Base-by-base conservation (phyloP, 2,113 vertebrate species). In the Larimichthys crocea region DNA sequence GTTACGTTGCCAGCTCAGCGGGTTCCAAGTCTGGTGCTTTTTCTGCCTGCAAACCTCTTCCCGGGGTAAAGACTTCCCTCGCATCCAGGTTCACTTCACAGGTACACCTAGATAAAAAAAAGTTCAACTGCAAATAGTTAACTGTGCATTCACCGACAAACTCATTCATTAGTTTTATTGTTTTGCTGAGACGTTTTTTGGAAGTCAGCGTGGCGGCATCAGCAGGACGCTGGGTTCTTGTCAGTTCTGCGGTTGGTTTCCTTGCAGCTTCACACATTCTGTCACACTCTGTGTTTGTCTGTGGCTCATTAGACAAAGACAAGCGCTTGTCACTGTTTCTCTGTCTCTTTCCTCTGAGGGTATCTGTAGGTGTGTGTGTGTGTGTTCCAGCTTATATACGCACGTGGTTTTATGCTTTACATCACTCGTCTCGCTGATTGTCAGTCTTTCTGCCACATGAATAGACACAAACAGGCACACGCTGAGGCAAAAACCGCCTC, bases 271-370 rank as follows among this genome's bases (percentile, higher is more conserved):
- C 10, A 70, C 29, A 46, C 26, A 7, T 72, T 6, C 50, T 60
- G 75, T 69, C 63, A 29, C 53, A 44, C n/a, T 35, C 31, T n/a
- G 35, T 56, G 61, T 68, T 72, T 72, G 61, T 48, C 40, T 79
- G 55, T 6, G 42, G 78, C 70, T 82, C 55, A 57, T 71, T 84
- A 65, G 29, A 61, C 74, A 62, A 74, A 71, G 60, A 35, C 0
- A 1, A 56, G 60, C 16, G 22, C 62, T 60, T 24, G 57, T 53
- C 44, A 14, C 12, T 70, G 56, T 50, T 35, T 17, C 14, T 26
- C 15, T n/a, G 6, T 20, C 16, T 20, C 16, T 55, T 44, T 76
- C n/a, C 29, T 50, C 14, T 14, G 29, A 14, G 19, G 48, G 66
- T 4, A 20, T 53, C 22, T 46, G 14, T 5, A 49, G 3, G 31